Conservation (phyloP, 2,888 invertebrate species). For the Tinea pellionella region DNA sequence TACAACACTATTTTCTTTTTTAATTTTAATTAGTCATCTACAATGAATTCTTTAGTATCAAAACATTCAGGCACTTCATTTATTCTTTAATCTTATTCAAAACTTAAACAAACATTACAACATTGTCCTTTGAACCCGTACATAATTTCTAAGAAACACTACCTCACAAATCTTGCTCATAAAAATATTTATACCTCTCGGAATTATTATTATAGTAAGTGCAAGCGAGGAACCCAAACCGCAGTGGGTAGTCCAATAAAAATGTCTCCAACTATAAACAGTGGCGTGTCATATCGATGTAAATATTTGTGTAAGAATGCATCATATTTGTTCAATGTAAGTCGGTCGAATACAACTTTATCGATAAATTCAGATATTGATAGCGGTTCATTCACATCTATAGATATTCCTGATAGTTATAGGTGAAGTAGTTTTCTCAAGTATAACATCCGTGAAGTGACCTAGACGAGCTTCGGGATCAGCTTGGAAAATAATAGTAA, state of each 20-base stretch:
- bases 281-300: conserved; percentile 3
- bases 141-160: background rate
- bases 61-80: background rate
- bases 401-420: background rate
- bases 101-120: background rate
- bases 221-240: background rate
- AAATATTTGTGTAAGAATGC: conserved; percentile 10
- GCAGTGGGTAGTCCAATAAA: conserved; percentile 6
- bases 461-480: no score
- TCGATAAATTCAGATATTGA: conserved; percentile 3
- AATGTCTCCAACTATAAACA: conserved; percentile 9
- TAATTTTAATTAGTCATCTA: no score
- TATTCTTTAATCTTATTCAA: background rate
- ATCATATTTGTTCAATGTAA: conserved; percentile 2
- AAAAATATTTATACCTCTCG: background rate
- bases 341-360: background rate
- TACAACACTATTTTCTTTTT: no score
- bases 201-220: background rate
- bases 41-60: no score
- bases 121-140: background rate
- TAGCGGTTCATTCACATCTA: background rate
- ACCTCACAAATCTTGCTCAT: background rate
- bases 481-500: no score
- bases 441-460: no score
- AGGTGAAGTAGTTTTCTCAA: no score